Evolutionary conservation across 2,113 vertebrate genomes (phyloP), one percentile per base, ranked within the genome.

Genomic region (Passer domesticus): DNA sequence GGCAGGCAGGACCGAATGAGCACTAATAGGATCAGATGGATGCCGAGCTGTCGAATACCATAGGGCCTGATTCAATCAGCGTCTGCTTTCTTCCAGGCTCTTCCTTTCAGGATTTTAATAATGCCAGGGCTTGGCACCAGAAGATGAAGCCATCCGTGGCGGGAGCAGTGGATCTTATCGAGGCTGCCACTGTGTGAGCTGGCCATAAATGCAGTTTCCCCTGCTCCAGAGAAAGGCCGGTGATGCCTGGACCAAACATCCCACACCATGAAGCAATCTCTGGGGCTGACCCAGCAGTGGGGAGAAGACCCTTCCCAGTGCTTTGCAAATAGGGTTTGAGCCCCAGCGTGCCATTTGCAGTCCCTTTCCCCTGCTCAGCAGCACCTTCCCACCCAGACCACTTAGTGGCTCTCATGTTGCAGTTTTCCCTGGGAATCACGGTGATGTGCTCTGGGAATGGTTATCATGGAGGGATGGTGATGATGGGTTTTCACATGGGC

Each of bases 81-180:
- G 1, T 92, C 93, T 95, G 84, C 93, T 89, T 87, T 89, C 81
- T 94, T 76, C 89, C 55, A 92, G 90, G 68, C 87, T 92, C 68
- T 92, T 90, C 86, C 92, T 96, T 92, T 94, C 92, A 94, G 94
- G 92, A 94, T 95, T 97, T 96, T 94, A 92, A 81, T 95, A 95
- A 91, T 89, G 73, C 92, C 91, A 84, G 73, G 83, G 69, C 83
- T 84, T 91, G 95, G 96, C 89, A 97, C 77, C 91, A 94, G 94
- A 33, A 75, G 60, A 94, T 91, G 87, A 93, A 93, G 74, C 73
- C 16, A 2, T 91, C 77, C 9, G 0, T 84, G 77, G 87, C 2
- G 0, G 90, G 46, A 80, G 70, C 11, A 0, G 50, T 69, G 83
- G 83, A 86, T 93, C 55, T 95, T 92, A 86, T 39, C 7, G 0